Base-by-base conservation (phyloP, 2,888 invertebrate species). In the Dynastes grantii region DNA sequence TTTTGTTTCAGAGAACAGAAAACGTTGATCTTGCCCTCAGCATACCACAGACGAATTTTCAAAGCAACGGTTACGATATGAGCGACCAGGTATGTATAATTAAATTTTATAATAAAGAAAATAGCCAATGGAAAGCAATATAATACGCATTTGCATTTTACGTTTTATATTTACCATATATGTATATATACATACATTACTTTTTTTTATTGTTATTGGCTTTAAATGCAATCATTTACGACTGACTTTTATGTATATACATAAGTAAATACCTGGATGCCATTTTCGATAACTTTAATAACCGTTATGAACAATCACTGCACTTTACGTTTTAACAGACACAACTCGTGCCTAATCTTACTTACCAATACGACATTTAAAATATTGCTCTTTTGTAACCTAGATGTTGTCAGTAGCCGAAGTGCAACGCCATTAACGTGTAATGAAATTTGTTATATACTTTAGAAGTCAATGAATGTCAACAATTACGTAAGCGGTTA, bases 1-100 rank as follows among this genome's bases (percentile, higher is more conserved):
- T 86, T 87, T 89, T 90, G 89, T 94, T 94, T 78, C 93, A 94
- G 94, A 92, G 94, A 90, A 92, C 93, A 89, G 94, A 94, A 91
- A 94, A 92, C 89, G 90, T 94, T 87, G 94, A 94, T 88, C 90
- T 94, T 87, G 92, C 94, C 84, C 90, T 94, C 88, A 92, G 93
- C 89, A 92, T 92, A 88, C 91, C 93, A 85, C 93, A 93, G 87
- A 90, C 92, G 87, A 88, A 88, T 86, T 91, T 90, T 85, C 91
- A 92, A 85, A 92, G 76, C 80, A 83, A 81, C 83, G 91, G 93
- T 85, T 94, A 94, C 92, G 92, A 92, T 89, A 94, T 94, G 94
- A 92, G 93, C 88, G 94, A 94, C 89, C 94, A 95, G 92, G 94
- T 94, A 87, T 22, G 55, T 58, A 22, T 58, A 22, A 4, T 16